Evolutionary conservation across 1,140 invertebrate species (phyloP).

Genomic region (Drosophila punjabiensis): DNA sequence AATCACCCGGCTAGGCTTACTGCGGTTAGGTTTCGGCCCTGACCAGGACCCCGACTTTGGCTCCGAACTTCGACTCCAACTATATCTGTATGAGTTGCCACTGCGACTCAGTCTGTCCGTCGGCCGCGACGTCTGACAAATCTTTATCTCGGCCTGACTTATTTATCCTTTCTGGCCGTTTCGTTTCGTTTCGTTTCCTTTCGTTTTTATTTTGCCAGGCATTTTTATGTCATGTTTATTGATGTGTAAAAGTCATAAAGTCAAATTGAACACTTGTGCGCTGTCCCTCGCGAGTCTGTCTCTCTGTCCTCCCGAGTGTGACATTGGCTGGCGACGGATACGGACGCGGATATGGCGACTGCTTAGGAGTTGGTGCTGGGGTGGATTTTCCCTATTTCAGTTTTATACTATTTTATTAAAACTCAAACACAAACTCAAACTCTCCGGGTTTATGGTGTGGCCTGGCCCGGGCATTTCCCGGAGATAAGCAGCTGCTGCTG

Average conservation of each 20-base stretch:
- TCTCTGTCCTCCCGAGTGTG: constrained; percentile 23
- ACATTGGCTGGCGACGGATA: constrained; percentile 23
- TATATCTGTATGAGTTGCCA: constrained; percentile 4
- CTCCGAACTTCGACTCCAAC: constrained; percentile 3
- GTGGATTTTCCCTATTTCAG: constrained; percentile 16
- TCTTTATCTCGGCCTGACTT: constrained; percentile 80
- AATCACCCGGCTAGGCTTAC: constrained; percentile 74
- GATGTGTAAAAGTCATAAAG: constrained; percentile 84
- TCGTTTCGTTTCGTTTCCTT: constrained; percentile 60
- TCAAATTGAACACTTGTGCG: constrained; percentile 84
- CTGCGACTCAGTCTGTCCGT: constrained; percentile 10
- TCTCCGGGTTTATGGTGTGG: constrained; percentile 6
- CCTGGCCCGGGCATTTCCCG: neutral
- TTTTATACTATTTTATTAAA: constrained; percentile 64
- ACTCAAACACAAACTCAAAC: constrained; percentile 13
- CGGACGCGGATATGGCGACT: neutral
- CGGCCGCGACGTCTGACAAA: constrained; percentile 56
- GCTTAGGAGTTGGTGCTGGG: neutral
- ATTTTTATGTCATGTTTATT: constrained; percentile 83
- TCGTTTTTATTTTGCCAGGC: constrained; percentile 68
- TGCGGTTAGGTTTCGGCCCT: constrained; percentile 61
- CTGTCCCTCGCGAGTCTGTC: constrained; percentile 15
- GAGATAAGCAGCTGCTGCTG: constrained; percentile 28
- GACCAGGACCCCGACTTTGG: constrained; percentile 14
- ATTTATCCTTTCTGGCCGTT: constrained; percentile 80